Percentiles rank a stretch among this genome's conserved stretches.
Evolutionary conservation across 2,113 vertebrate species (phyloP).

Genomic region (Sialia sialis): DNA sequence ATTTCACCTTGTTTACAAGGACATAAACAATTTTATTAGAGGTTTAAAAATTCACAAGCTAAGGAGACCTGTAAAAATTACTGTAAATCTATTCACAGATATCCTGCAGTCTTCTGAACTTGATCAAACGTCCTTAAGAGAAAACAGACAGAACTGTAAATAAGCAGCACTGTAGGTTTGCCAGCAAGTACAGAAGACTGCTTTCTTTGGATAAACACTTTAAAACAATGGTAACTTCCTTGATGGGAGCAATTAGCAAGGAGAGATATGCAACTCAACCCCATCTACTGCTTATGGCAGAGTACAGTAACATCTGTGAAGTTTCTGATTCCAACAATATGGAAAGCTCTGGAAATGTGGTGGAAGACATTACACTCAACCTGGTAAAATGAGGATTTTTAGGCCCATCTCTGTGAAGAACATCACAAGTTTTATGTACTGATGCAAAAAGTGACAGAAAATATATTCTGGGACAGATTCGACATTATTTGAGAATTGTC

Average conservation of each 20-base stretch:
- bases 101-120: not conserved
- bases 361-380: not conserved
- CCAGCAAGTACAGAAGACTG: not conserved
- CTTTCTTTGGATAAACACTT: not conserved
- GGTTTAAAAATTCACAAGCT: not conserved
- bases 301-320: not conserved
- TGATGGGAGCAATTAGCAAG: not conserved
- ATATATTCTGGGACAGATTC: not conserved
- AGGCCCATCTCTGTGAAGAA: not conserved
- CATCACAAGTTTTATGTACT: not conserved
- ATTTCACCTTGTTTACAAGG: not conserved
- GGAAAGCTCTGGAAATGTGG: not conserved
- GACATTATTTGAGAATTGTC: not conserved
- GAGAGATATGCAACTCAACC: not conserved
- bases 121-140: not conserved
- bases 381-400: not conserved
- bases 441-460: not conserved
- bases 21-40: not conserved
- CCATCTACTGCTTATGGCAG: not conserved
- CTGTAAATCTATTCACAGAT: not conserved
- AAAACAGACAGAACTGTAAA: not conserved
- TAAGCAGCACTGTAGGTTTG: not conserved
- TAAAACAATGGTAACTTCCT: not conserved
- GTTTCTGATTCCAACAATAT: not conserved
- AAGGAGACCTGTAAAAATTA: not conserved